Percentiles rank a stretch among this genome's conserved stretches.
phyloP scores from a whole-genome alignment of 2,888 invertebrate genomes.

The Sycophila texana region DNA sequence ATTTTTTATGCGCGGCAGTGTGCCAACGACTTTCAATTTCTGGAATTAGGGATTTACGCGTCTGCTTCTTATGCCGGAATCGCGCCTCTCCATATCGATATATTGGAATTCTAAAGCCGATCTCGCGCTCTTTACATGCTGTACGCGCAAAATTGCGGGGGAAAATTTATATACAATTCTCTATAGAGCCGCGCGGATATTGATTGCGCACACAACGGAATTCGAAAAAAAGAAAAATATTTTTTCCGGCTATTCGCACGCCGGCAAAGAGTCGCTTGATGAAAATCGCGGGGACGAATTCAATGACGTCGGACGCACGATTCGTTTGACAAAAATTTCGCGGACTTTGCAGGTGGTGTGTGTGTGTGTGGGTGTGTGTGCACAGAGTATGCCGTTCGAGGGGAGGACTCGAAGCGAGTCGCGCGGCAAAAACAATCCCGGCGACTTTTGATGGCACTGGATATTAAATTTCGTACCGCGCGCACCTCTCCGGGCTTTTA shows the following conservation, averaged over 20 bases:
- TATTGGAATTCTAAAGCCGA: no score
- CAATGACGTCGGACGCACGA: not conserved
- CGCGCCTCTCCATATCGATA: no score
- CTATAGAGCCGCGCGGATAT: not conserved
- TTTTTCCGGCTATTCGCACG: no score
- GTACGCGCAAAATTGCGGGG: not conserved
- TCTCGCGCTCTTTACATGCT: no score
- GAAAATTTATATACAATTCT: not conserved
- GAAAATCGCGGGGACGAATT: not conserved
- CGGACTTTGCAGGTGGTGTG: no score
- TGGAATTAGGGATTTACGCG: constrained; percentile 9
- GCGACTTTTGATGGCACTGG: constrained; percentile 74
- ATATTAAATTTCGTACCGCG: constrained; percentile 72
- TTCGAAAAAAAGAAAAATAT: not conserved
- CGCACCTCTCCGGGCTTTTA: constrained; percentile 64
- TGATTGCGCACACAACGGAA: not conserved
- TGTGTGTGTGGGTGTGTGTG: no score
- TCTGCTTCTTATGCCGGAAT: not conserved
- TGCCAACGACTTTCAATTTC: not conserved
- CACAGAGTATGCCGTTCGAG: not conserved
- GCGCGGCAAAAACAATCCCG: constrained; percentile 68
- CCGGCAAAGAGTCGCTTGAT: not conserved
- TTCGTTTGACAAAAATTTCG: not conserved
- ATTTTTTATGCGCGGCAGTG: not conserved
- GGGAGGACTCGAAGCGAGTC: not conserved